Conservation (phyloP, 2,113 vertebrate genomes). For the Pampusana beccarii region DNA sequence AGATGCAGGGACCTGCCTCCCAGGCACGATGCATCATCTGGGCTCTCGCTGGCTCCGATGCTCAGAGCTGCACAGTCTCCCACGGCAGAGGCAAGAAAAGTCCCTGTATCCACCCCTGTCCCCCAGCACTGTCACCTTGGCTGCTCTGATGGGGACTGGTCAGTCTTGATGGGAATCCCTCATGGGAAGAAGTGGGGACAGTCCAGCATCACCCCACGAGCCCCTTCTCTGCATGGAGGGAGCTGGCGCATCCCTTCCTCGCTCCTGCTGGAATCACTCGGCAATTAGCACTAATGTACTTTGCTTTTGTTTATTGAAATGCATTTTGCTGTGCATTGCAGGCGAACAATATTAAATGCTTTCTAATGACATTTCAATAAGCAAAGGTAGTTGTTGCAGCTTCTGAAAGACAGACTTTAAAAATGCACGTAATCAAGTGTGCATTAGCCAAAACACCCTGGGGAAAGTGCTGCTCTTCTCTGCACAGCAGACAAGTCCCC, state of each 20-base stretch:
- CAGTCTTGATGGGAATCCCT: not conserved
- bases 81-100: rapidly evolving
- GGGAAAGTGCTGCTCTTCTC: not conserved
- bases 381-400: constrained; percentile 37
- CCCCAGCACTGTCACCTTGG: too few species aligned
- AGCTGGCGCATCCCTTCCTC: not conserved
- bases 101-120: not conserved
- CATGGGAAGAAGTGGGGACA: not conserved
- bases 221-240: not conserved
- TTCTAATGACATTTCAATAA: constrained; percentile 57
- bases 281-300: not conserved
- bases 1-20: not conserved
- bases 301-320: constrained; percentile 29
- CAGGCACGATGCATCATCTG: not conserved
- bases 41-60: rapidly evolving
- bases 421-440: constrained; percentile 9
- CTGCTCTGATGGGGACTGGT: rapidly evolving
- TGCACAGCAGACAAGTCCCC: not conserved
- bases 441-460: not conserved
- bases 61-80: not conserved
- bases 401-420: not conserved
- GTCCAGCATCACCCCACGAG: not conserved
- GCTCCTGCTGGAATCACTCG: not conserved
- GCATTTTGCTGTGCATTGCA: not conserved
- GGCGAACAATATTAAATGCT: constrained; percentile 46